phyloP scores from a whole-genome alignment of 2,113 vertebrate genomes.

The Marcusenius ussheri region DNA sequence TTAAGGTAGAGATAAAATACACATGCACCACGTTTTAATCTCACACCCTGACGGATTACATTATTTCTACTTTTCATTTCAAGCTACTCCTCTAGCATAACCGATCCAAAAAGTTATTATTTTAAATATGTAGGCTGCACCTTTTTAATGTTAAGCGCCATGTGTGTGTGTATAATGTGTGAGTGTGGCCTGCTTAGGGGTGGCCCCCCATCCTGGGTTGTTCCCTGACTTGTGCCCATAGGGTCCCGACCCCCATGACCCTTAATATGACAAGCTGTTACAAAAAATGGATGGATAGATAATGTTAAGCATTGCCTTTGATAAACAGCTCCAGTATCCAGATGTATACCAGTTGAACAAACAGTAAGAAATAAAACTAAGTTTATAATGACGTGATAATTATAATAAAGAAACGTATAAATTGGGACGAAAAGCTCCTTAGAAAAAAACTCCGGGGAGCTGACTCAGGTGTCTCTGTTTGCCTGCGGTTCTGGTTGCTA shows the following conservation, averaged over 20 bases:
- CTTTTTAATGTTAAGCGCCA: not conserved
- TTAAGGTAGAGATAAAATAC: constrained; percentile 8
- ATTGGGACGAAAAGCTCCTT: not conserved
- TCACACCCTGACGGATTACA: not conserved
- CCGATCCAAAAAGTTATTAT: not conserved
- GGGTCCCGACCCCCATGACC: not conserved
- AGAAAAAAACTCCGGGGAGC: not conserved
- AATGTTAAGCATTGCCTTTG: not conserved
- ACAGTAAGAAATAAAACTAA: not conserved
- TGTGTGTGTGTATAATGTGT: not conserved
- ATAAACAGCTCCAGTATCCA: not conserved
- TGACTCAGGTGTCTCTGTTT: not conserved
- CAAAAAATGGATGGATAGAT: not conserved
- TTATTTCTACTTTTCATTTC: not conserved
- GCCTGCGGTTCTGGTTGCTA: not conserved
- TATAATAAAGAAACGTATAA: not conserved
- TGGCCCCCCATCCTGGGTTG: not conserved
- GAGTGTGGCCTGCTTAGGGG: not conserved
- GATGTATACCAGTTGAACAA: not conserved
- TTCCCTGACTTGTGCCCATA: not conserved
- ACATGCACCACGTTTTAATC: not conserved
- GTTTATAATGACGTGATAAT: not conserved
- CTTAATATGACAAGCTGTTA: not conserved
- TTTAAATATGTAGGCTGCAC: not conserved
- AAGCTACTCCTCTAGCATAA: not conserved